phyloP scores from a whole-genome alignment of 2,797 vertebrate species.

The Semotilus atromaculatus region DNA sequence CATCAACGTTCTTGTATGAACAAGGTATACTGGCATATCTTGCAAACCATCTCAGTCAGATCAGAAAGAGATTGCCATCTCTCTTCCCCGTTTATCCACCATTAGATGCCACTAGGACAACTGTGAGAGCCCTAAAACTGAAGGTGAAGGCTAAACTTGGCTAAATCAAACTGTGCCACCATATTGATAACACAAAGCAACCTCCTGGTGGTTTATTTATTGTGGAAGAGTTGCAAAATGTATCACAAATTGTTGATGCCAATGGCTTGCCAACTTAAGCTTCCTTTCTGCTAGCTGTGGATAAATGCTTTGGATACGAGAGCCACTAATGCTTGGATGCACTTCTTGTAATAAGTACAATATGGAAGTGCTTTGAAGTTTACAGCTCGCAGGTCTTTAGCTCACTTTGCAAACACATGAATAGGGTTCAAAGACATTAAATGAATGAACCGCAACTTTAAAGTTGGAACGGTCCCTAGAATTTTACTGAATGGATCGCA shows the following conservation, averaged over 20 bases:
- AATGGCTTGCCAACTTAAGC: constrained; percentile 43
- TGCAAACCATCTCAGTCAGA: background rate
- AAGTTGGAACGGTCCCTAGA: constrained; percentile 24
- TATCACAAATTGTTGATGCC: constrained; percentile 17
- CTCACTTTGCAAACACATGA: constrained; percentile 37
- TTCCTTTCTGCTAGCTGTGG: constrained; percentile 46
- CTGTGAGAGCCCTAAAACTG: background rate
- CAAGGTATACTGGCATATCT: background rate
- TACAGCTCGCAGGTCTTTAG: constrained; percentile 27
- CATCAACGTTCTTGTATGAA: background rate
- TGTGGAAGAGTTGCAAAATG: background rate
- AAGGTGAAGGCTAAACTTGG: background rate
- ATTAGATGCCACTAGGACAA: background rate
- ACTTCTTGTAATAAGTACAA: constrained; percentile 39
- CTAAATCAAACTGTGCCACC: background rate
- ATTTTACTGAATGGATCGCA: constrained; percentile 40
- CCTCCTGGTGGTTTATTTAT: constrained; percentile 9
- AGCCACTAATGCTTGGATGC: constrained; percentile 44
- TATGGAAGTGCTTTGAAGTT: constrained; percentile 44
- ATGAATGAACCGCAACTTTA: constrained; percentile 19
- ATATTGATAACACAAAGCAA: background rate
- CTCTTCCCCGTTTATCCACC: background rate
- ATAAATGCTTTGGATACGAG: constrained; percentile 44
- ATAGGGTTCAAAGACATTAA: constrained; percentile 25
- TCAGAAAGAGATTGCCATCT: background rate